phyloP scores from a whole-genome alignment of 2,888 invertebrate species.

The Horisme vitalbata region DNA sequence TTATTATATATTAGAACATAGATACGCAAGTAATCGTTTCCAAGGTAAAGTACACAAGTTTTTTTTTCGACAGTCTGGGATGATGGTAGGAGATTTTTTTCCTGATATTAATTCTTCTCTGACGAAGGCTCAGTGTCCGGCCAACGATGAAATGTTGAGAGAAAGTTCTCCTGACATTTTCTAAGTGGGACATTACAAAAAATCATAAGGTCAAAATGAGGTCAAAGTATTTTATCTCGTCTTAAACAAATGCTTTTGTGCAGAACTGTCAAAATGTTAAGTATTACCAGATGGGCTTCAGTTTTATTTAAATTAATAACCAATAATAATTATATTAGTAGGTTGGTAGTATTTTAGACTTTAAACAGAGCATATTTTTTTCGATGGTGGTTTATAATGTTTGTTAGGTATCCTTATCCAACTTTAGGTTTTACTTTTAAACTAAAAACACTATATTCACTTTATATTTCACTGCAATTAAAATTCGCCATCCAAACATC shows the following conservation, averaged over 20 bases:
- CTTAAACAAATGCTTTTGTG: too few relatives aligned
- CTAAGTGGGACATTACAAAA: constrained; percentile 16
- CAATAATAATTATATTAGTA: too few relatives aligned
- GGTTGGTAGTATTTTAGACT: too few relatives aligned
- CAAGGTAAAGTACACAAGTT: too few relatives aligned
- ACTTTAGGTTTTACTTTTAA: not conserved
- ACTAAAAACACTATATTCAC: not conserved
- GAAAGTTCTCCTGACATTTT: constrained; percentile 15
- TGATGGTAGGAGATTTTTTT: constrained; percentile 41
- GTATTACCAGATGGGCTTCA: too few relatives aligned
- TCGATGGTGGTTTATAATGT: too few relatives aligned
- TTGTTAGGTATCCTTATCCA: not conserved
- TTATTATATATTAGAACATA: too few relatives aligned
- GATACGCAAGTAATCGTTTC: too few relatives aligned
- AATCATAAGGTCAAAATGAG: not conserved
- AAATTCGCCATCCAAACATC: constrained; percentile 17
- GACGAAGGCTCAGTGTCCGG: constrained; percentile 40
- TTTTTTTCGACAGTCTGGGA: not conserved
- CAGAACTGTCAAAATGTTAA: too few relatives aligned
- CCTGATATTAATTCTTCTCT: constrained; percentile 52
- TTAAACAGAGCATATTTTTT: not conserved
- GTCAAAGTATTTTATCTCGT: too few relatives aligned
- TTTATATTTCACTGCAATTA: constrained; percentile 17
- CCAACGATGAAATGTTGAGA: constrained; percentile 13
- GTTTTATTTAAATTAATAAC: too few relatives aligned